Evolutionary conservation across 2,888 invertebrate genomes (phyloP), one percentile per base, ranked within the genome.

Genomic region (Eilema depressum): DNA sequence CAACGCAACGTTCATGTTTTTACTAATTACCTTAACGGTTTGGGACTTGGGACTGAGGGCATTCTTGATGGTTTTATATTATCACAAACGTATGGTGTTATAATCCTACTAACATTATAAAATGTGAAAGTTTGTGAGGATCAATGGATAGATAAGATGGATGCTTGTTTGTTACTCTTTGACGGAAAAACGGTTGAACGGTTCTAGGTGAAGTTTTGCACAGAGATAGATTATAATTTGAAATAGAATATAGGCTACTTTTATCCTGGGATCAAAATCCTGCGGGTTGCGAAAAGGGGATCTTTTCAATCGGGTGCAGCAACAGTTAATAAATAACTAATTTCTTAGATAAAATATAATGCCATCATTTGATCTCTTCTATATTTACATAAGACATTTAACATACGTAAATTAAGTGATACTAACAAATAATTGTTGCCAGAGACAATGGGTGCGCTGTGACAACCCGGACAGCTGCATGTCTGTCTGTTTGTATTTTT

Each of bases 401-500:
- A 72, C 74, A 84, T 76, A 76, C 74, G 71, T 47, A 64, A 64
- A 64, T 71, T 68, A 75, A 76, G 73, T 71, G 73, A 56, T 73
- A 75, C 72, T 78, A 76, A 80, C 66, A 76, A 81, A 59, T 17
- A 77, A 77, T 76, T 77, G 73, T 79, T 72, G 73, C 60, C 62
- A 70, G 69, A 81, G 75, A 83, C 82, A 81, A 82, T 83, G 66
- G 82, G 30, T 62, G 37, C 56, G 57, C 70, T 66, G 78, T 82
- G 82, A 83, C 83, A 81, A 75, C 78, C 83, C 82, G 85, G 75
- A 76, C 80, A 63, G 75, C n/a, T n/a, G n/a, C 77, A 73, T 84
- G 86, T 83, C 86, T 78, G 82, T 83, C 86, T 80, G 85, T 81
- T 84, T 84, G 85, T 84, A 84, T 76, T 77, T 79, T 84, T 84